These are phyloP conservation scores for Toxotes chatareus DNA, from an alignment of 2,113 vertebrate species.

Conservation along the genomic window DNA sequence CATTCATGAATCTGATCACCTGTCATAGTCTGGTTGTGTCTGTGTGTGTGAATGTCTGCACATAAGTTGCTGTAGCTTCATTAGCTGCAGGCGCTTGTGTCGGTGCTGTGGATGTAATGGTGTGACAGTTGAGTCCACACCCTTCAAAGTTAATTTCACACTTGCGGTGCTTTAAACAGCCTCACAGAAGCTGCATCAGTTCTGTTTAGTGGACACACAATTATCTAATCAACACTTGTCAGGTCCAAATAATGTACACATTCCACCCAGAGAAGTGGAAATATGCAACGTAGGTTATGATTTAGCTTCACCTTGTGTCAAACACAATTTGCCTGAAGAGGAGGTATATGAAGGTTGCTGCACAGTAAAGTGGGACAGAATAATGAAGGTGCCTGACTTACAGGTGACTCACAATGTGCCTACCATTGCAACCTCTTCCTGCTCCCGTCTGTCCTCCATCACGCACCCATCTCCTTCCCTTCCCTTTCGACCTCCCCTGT, in stretches of 20 bases:
- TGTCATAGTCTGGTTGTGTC: background rate
- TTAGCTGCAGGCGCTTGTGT: background rate
- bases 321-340: background rate
- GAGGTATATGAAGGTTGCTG: background rate
- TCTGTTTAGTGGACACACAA: background rate
- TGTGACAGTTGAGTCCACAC: background rate
- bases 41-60: background rate
- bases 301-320: background rate
- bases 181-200: background rate
- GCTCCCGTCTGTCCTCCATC: background rate
- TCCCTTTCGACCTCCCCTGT: background rate
- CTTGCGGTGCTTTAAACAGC: background rate
- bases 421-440: background rate
- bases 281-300: background rate
- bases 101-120: background rate
- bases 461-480: background rate
- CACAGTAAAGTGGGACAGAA: background rate
- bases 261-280: background rate
- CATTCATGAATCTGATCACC: background rate
- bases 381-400: background rate
- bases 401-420: background rate
- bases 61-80: background rate
- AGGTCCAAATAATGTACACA: background rate
- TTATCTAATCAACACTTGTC: background rate
- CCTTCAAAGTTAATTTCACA: conserved; percentile 13